Evolutionary conservation across 23 tunicate species (phyloP), one percentile per base, ranked within the genome.

Genomic region (Trididemnum nubilum): DNA sequence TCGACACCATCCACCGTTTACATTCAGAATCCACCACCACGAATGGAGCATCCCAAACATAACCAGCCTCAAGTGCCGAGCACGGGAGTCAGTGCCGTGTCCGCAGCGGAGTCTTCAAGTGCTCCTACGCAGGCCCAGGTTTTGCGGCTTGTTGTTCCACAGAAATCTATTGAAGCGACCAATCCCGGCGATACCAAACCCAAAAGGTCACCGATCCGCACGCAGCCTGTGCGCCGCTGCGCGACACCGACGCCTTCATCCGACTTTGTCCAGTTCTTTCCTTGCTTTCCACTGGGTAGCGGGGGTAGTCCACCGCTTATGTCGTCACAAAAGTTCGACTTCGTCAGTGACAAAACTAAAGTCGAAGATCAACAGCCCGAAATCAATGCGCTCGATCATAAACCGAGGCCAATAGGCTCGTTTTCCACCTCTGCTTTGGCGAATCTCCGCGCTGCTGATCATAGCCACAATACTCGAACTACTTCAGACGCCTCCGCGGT

Each of bases 281-380:
- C 95, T 3, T 72, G 86, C 33, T 90, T 90, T 54, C n/a, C 31
- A 2, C 39, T 82, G 28, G 95, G 95, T 39, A 73, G 85, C 44
- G 83, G 95, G 2, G 95, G 89, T 22, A 90, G 95, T 39, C 95
- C 95, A n/a, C 95, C 95, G 21, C 76, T 90, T 22, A 35, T 59
- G n/a, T 21, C 78, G 2, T 12, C 78, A 9, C 40, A 36, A 12
- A 69, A 33, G n/a, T 61, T 61, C n/a, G 67, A 61, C 26, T 61
- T 61, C 29, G 5, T 4, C 26, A 4, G 5, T 4, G 29, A 61
- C 18, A 61, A 15, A 61, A 5, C 26, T 12, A 24, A 24, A 22
- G 67, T 26, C n/a, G 26, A 61, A 15, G 29, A 61, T 3, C 22
- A 61, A 61, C 28, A 22, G 29, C 5, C 26, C 3, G 18, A 3